These are phyloP conservation scores for Okamejei kenojei DNA, from an alignment of 2,797 vertebrate species.

Conservation along the genomic window DNA sequence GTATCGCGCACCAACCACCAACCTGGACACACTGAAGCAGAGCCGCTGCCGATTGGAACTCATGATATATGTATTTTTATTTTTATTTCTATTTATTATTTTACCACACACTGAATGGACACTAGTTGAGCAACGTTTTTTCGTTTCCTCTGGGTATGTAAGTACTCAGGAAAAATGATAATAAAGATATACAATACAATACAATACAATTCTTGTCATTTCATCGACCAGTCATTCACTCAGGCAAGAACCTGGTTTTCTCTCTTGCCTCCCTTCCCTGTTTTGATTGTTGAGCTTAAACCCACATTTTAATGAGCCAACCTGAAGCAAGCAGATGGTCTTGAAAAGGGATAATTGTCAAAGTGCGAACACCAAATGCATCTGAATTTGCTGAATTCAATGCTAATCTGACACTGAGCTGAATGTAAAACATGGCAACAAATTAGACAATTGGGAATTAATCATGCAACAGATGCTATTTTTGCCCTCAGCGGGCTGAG, in stretches of 20 bases:
- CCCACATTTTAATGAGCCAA: slow-evolving; percentile 22
- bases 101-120: too few relatives aligned
- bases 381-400: slow-evolving; percentile 20
- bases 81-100: too few relatives aligned
- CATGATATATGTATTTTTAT: too few relatives aligned
- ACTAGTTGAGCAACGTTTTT: too few relatives aligned
- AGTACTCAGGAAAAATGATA: too few relatives aligned
- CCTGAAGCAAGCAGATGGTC: slow-evolving; percentile 10
- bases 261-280: neutral
- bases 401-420: slow-evolving; percentile 1
- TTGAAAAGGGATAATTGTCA: slow-evolving; percentile 4
- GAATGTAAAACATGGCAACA: slow-evolving; percentile 24
- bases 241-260: neutral
- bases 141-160: too few relatives aligned
- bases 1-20: too few relatives aligned
- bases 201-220: too few relatives aligned
- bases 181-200: too few relatives aligned
- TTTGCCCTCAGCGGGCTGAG: neutral
- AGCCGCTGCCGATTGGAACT: too few relatives aligned
- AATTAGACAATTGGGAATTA: slow-evolving; percentile 32
- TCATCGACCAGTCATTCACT: neutral
- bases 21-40: too few relatives aligned
- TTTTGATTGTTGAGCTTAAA: neutral
- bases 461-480: slow-evolving; percentile 10
- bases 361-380: neutral